Base-by-base conservation (phyloP, 2,888 invertebrate species). In the Lasius platythorax region DNA sequence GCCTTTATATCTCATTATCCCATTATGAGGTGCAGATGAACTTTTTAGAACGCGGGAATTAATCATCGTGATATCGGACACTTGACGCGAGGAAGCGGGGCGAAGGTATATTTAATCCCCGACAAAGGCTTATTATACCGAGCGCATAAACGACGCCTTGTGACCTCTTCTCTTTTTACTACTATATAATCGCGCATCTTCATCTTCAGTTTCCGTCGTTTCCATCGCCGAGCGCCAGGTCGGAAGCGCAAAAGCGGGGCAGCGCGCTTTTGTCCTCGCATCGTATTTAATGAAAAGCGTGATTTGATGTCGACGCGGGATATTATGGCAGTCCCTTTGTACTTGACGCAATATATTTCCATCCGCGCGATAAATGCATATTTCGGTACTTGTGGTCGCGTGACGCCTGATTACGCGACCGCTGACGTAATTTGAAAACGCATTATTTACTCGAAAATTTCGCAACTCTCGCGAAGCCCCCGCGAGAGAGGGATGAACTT, bases 201-300 rank as follows among this genome's bases (percentile, higher is more conserved):
- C 61, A 81, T 81, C 79, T 81, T 73, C 61, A 63, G 79, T 28
- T 46, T 63, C 61, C 79, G 79, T 73, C 79, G 50, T 73, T 81
- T 63, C 12, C 79, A 61, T 61, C 79, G 79, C 43, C 46, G 15
- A 15, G 56, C 11, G 11, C 58, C 37, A 9, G 28, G 61, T 37
- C 73, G 79, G 46, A 73, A 72, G 61, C 37, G 79, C 61, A 73
- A 73, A 81, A 53, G n/a, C 53, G 61, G 61, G 46, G 61, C 33
- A 70, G 23, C 33, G 46, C 37, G 73, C 74, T 81, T 81, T 73
- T 81, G 73, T 73, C 61, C 61, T 46, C 46, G 33, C 74, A 37
- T 23, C 56, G 73, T 63, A 50, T 81, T 81, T 73, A 81, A 73
- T 73, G 73, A 81, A 81, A 73, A 81, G 79, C 73, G 79, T 61